Evolutionary conservation across 2,797 vertebrate genomes (phyloP), one percentile per base, ranked within the genome.

Genomic region (Sebastes iracundus): DNA sequence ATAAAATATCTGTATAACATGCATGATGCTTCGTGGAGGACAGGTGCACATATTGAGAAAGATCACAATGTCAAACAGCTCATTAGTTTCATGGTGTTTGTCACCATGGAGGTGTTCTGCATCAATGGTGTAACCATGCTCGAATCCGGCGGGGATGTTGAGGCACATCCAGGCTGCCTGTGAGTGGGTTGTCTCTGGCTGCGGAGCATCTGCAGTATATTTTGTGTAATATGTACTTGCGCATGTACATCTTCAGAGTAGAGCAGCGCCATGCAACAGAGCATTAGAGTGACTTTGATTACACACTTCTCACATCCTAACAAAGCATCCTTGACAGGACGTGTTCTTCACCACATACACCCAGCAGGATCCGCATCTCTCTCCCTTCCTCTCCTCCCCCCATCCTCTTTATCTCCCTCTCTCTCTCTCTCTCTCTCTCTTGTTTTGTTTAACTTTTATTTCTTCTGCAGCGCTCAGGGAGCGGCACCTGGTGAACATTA

Each of bases 401-500:
- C 77, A 27, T 38, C 56, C 77, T 27, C 49, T 83, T 62, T 55
- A 61, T 72, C 77, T 64, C 52, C 20, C 72, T 72, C 53, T n/a
- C 66, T 38, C 42, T 38, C 33, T 35, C 32, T 32, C 30, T 66
- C 49, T 38, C 28, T 83, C 42, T 81, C 27, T 64, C 67, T 78
- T 86, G 70, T 83, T 90, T 90, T 87, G 82, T 88, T 92, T 90
- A 89, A 85, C 85, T 94, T 93, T 92, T 87, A 88, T 91, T 92
- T 91, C 83, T 88, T 88, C 77, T 76, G 82, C 86, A 73, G 85
- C 10, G 63, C 92, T 93, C 86, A 75, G 90, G 84, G 89, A 91
- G 91, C 86, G 64, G 91, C 95, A 95, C 95, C 94, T 95, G 95
- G 92, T 90, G 85, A 95, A 92, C 92, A 93, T 93, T 92, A 94